Conservation (phyloP, 2,113 vertebrate species). For the Nothobranchius kuhntae region DNA sequence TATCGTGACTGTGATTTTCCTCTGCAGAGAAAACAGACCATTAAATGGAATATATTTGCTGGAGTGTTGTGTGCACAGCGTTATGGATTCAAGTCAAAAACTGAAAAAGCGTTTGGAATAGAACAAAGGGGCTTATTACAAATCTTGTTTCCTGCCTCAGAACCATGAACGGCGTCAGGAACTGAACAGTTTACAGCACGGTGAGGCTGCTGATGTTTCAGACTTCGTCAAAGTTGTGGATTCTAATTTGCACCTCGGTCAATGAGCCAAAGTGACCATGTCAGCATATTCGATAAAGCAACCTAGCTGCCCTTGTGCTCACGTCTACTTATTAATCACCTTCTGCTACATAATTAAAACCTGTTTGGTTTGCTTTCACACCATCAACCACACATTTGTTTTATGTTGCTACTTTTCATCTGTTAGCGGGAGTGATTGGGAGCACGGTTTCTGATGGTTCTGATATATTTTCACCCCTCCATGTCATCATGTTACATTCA, state of each 20-base stretch:
- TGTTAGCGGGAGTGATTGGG: not conserved
- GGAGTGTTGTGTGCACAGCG: not conserved
- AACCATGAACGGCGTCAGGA: not conserved
- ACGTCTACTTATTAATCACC: not conserved
- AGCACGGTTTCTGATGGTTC: not conserved
- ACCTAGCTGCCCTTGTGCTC: not conserved
- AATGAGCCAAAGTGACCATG: slow-evolving; percentile 1
- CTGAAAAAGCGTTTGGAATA: not conserved
- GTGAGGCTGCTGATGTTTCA: slow-evolving; percentile 3
- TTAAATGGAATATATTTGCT: not conserved
- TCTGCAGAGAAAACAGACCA: not conserved
- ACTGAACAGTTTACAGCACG: slow-evolving; percentile 1
- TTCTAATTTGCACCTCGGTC: slow-evolving; percentile 11
- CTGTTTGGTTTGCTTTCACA: not conserved
- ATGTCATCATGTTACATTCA: too few species aligned
- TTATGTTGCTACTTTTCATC: not conserved
- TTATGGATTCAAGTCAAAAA: not conserved
- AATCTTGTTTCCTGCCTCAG: not conserved
- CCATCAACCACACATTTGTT: not conserved
- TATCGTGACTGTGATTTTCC: not conserved
- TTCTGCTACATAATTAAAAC: not conserved
- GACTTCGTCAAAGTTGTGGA: not conserved
- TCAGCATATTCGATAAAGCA: slow-evolving; percentile 9
- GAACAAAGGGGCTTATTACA: not conserved
- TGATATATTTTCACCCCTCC: not conserved